Conservation (phyloP, 1,140 invertebrate genomes). For the Drosophila subobscura region DNA sequence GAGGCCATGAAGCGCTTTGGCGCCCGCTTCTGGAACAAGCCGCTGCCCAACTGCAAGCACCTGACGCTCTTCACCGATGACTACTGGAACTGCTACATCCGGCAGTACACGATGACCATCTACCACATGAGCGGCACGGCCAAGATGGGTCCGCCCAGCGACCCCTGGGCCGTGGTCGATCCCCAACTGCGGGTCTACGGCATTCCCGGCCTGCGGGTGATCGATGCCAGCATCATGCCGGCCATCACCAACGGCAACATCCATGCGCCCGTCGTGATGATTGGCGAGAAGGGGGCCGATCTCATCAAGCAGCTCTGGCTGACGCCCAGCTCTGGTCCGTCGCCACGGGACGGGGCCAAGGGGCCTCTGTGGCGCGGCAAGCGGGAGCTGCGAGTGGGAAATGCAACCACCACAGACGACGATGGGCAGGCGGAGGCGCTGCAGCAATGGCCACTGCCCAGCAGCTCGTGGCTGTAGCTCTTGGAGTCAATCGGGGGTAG, state of each 20-base stretch:
- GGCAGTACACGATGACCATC: constrained; percentile 93
- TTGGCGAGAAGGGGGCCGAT: constrained; percentile 96
- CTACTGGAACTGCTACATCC: constrained; percentile 91
- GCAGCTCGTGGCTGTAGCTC: constrained; percentile 44
- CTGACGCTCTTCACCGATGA: constrained; percentile 90
- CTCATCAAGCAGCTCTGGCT: constrained; percentile 91
- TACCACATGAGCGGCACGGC: constrained; percentile 93
- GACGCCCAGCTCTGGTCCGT: constrained; percentile 41
- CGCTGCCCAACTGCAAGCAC: constrained; percentile 91
- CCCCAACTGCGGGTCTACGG: constrained; percentile 90
- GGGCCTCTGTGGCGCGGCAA: constrained; percentile 48
- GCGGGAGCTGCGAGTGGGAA: constrained; percentile 26
- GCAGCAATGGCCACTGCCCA: constrained; percentile 62
- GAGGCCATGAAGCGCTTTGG: constrained; percentile 90
- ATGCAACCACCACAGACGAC: constrained; percentile 9
- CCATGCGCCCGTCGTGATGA: constrained; percentile 95
- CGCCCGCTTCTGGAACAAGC: constrained; percentile 88
- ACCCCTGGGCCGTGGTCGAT: constrained; percentile 93
- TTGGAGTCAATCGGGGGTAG: no score
- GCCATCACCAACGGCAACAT: constrained; percentile 93
- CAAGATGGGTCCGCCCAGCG: constrained; percentile 92
- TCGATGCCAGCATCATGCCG: constrained; percentile 83
- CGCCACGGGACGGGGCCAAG: constrained; percentile 1
- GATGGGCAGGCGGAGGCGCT: constrained; percentile 4
- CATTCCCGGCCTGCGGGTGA: constrained; percentile 88